phyloP scores from a whole-genome alignment of 1,140 invertebrate genomes.

The Dreissena rostriformis region DNA sequence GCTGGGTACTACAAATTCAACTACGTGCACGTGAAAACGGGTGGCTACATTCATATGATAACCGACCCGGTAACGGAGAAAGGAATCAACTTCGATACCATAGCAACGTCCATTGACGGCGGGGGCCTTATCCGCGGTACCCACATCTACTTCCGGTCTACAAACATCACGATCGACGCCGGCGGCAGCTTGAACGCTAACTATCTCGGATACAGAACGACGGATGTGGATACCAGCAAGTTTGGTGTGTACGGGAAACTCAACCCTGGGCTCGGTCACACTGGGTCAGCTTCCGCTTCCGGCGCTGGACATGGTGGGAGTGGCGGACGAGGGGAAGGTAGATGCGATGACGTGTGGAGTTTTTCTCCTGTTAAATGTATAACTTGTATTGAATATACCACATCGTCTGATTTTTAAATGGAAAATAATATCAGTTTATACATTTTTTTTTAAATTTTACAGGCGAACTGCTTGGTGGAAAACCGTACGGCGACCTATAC shows the following conservation, averaged over 20 bases:
- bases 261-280: slow-evolving; percentile 65
- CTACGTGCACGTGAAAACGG: slow-evolving; percentile 70
- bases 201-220: slow-evolving; percentile 67
- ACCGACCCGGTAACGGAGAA: slow-evolving; percentile 65
- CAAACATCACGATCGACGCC: slow-evolving; percentile 70
- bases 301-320: slow-evolving; percentile 72
- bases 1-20: slow-evolving; percentile 64
- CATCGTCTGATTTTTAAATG: too few species aligned
- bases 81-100: slow-evolving; percentile 61
- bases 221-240: slow-evolving; percentile 58
- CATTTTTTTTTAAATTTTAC: background rate
- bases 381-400: too few species aligned
- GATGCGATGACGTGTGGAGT: background rate
- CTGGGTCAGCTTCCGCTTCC: slow-evolving; percentile 3
- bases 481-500: slow-evolving; percentile 70
- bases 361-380: too few species aligned
- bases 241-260: slow-evolving; percentile 66
- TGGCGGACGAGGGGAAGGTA: slow-evolving; percentile 69
- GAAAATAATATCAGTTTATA: too few species aligned
- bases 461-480: slow-evolving; percentile 58
- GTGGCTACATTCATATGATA: slow-evolving; percentile 70
- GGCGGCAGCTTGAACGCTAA: slow-evolving; percentile 66
- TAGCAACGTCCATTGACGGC: slow-evolving; percentile 66
- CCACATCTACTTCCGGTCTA: slow-evolving; percentile 62
- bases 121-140: slow-evolving; percentile 69